Base-by-base conservation (phyloP, 2,888 invertebrate genomes). In the Scotopteryx bipunctaria region DNA sequence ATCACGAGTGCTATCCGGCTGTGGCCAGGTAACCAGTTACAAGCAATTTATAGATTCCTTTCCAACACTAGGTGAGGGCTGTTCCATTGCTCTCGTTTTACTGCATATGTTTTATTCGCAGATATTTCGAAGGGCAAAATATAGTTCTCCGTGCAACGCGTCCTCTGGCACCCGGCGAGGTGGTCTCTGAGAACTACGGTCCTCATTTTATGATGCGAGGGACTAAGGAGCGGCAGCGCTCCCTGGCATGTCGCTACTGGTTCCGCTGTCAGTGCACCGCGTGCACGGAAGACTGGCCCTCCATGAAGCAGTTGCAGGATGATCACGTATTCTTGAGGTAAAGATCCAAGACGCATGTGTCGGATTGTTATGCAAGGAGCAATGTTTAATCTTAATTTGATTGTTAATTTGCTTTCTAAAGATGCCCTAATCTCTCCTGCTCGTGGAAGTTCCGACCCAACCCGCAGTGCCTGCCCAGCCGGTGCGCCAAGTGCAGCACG, bases 111-210 rank as follows among this genome's bases (percentile, higher is more conserved):
- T n/a, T 2, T 25, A 25, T 9, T 78, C 75, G 19, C 62, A 95
- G 96, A 69, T 94, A 94, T 77, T 96, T 96, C 70, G 91, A 93
- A 23, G 95, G 95, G 0, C 93, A 93, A 49, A 92, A 92, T 47
- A 93, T 97, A 40, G 92, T 96, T 0, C 85, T 96, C 1, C 91
- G 93, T 5, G 93, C 95, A 0, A 91, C 92, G 0, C 92, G 94
- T 2, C 94, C 95, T 0, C 78, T 96, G 41, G 71, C 84, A 3
- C 79, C 91, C 0, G 94, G 94, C 0, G 94, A 95, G 31, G 71
- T 92, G n/a, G 92, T 96, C 0, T 93, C 94, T 0, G 97, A 97
- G 70, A 96, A 96, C 83, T 97, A 97, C 75, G 97, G 96, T 0
- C 96, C 96, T 0, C 92, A 95, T 64, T 96, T 95, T 72, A 72